Evolutionary conservation across 2,113 vertebrate species (phyloP).

Genomic region (Nothoprocta perdicaria): DNA sequence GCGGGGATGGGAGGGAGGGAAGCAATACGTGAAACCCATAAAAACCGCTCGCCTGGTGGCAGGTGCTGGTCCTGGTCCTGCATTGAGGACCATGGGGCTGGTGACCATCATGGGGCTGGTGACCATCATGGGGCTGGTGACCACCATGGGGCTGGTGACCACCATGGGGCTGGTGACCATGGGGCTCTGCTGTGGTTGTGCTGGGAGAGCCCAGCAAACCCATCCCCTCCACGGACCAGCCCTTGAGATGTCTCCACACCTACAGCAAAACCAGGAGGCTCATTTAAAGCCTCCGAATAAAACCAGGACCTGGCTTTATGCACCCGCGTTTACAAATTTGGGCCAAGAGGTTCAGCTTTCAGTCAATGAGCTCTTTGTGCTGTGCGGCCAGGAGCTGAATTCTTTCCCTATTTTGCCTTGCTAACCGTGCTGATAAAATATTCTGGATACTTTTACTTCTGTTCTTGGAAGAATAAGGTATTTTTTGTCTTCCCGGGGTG

Average conservation of each 20-base stretch:
- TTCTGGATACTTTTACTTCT: not conserved
- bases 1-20: not conserved
- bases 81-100: not conserved
- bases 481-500: not conserved
- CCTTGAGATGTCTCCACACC: not conserved
- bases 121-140: not conserved
- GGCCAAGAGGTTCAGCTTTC: not conserved
- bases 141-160: not conserved
- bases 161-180: not conserved
- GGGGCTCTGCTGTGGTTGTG: not conserved
- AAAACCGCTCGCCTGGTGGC: too few species aligned
- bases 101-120: not conserved
- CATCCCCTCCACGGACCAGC: not conserved
- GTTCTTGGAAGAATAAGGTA: constrained; percentile 12
- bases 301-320: not conserved
- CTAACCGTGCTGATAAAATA: constrained; percentile 24
- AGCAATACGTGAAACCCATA: too few species aligned
- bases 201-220: too few species aligned
- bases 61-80: not conserved
- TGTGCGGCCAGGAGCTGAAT: not conserved
- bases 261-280: not conserved
- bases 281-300: not conserved
- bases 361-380: constrained; percentile 2
- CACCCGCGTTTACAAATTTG: not conserved
- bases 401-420: constrained; percentile 35